Conservation (phyloP, 2,797 vertebrate species). For the Apogon talboti region DNA sequence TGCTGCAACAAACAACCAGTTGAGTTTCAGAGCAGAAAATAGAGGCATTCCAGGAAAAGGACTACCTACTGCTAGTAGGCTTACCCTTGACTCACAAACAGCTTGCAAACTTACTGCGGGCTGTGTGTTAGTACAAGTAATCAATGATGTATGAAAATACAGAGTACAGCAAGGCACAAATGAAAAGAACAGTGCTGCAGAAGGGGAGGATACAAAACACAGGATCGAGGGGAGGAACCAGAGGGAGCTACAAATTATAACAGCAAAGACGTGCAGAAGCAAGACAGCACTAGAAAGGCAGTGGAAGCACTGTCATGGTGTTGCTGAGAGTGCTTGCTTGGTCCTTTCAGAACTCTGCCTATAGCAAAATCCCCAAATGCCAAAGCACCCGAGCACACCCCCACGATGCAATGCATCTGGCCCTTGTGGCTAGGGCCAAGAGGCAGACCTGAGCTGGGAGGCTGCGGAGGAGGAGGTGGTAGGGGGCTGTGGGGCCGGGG, state of each 20-base stretch:
- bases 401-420: conserved; percentile 82
- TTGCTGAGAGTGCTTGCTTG: conserved; percentile 66
- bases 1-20: conserved; percentile 47
- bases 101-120: conserved; percentile 63
- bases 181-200: conserved; percentile 46
- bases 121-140: conserved; percentile 70
- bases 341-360: conserved; percentile 59
- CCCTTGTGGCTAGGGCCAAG: conserved; percentile 66
- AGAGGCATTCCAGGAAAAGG: conserved; percentile 80
- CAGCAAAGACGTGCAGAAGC: conserved; percentile 78
- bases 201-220: conserved; percentile 33
- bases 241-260: conserved; percentile 53
- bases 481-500: conserved; percentile 77
- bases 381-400: conserved; percentile 80
- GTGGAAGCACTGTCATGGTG: conserved; percentile 67
- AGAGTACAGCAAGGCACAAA: conserved; percentile 64
- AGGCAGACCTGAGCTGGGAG: conserved; percentile 89
- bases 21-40: conserved; percentile 29
- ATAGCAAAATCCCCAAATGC: conserved; percentile 61
- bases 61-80: conserved; percentile 70
- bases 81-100: conserved; percentile 60
- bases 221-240: conserved; percentile 31
- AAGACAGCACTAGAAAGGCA: conserved; percentile 66
- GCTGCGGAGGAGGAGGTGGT: conserved; percentile 80
- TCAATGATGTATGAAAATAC: conserved; percentile 33